Conservation (phyloP, 2,113 vertebrate genomes). For the Hippocampus comes region DNA sequence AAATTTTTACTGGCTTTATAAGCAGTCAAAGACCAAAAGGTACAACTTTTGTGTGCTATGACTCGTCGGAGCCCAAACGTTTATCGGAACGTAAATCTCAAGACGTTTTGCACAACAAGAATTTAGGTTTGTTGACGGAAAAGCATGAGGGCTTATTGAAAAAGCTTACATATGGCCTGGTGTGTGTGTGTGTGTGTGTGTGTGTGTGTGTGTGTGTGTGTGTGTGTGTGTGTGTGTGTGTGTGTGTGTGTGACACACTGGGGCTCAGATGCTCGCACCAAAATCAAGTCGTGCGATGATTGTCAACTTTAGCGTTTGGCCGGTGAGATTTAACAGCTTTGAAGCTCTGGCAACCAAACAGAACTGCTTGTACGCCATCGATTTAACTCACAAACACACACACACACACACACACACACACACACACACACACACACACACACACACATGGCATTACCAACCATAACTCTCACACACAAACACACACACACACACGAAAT, state of each 20-base stretch:
- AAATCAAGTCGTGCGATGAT: conserved; percentile 29
- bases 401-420: too few species aligned
- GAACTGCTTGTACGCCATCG: conserved; percentile 3
- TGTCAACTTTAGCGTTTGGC: conserved; percentile 31
- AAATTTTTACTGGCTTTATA: not conserved
- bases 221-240: conserved; percentile 23
- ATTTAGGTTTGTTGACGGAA: conserved; percentile 24
- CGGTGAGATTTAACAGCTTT: conserved; percentile 45
- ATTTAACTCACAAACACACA: not conserved
- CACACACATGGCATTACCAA: too few species aligned
- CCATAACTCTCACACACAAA: conserved; percentile 38
- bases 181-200: conserved; percentile 13
- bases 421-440: conserved; percentile 25
- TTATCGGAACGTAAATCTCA: not conserved
- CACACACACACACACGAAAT: conserved; percentile 20
- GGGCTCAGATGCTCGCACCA: conserved; percentile 57
- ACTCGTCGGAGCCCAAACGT: not conserved
- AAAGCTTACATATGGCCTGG: conserved; percentile 47
- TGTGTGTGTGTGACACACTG: conserved; percentile 29
- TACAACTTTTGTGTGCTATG: not conserved
- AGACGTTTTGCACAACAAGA: conserved; percentile 4
- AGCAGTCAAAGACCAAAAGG: not conserved
- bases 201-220: not conserved
- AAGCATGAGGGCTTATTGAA: not conserved
- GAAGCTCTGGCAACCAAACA: conserved; percentile 16